Percentiles rank a stretch among this genome's conserved stretches.
These are phyloP conservation scores for Cottoperca gobio DNA, from an alignment of 2,797 vertebrate species.

Conservation along the genomic window DNA sequence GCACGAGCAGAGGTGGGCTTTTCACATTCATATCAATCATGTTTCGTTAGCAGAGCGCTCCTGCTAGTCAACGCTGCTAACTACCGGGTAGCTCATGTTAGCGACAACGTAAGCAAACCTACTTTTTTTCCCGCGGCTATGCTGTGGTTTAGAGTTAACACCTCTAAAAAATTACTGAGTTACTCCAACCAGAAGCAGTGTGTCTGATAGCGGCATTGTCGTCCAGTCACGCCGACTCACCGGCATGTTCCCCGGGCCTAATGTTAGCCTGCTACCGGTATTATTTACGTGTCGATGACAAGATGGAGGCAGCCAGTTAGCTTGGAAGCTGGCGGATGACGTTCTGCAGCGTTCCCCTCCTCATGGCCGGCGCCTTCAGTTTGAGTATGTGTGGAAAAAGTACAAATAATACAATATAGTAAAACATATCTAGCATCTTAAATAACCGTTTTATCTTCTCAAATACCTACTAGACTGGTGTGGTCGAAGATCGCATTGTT, in stretches of 20 bases:
- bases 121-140: not conserved
- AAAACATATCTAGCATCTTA: rapidly evolving
- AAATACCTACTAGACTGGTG: rapidly evolving
- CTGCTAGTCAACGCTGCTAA: constrained; percentile 49
- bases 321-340: constrained; percentile 79
- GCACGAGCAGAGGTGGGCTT: constrained; percentile 64
- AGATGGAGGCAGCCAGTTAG: constrained; percentile 86
- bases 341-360: constrained; percentile 65
- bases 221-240: constrained; percentile 43
- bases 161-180: not conserved
- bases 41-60: constrained; percentile 60
- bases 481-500: constrained; percentile 37
- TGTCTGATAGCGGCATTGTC: not conserved
- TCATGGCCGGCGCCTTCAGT: constrained; percentile 59
- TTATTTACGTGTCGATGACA: constrained; percentile 83
- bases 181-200: not conserved
- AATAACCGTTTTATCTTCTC: rapidly evolving
- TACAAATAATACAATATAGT: not conserved
- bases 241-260: constrained; percentile 75
- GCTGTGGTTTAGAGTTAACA: not conserved
- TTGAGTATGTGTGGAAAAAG: constrained; percentile 42
- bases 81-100: constrained; percentile 57
- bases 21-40: constrained; percentile 72
- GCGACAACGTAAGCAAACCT: constrained; percentile 17
- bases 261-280: constrained; percentile 75